These are phyloP conservation scores for Myotis planiceps DNA, from an alignment of 2,797 vertebrate species.

Conservation along the genomic window DNA sequence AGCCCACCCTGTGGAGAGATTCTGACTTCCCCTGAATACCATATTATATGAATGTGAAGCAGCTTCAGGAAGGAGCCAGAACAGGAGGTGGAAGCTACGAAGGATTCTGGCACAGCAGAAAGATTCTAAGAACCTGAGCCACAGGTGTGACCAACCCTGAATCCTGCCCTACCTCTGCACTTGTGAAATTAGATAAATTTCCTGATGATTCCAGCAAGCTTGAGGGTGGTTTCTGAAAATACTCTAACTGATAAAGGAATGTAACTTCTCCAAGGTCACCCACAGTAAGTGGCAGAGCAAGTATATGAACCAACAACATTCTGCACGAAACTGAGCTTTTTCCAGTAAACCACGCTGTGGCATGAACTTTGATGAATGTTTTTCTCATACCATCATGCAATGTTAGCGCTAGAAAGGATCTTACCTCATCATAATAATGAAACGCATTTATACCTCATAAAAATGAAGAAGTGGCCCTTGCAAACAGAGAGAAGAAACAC, in stretches of 20 bases:
- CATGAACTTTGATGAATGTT: neutral
- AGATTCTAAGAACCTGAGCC: neutral
- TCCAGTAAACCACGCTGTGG: neutral
- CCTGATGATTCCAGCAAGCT: constrained; percentile 4
- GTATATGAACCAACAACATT: neutral
- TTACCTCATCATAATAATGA: constrained; percentile 1
- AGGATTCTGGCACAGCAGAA: neutral
- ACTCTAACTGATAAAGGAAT: neutral
- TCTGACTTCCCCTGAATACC: neutral
- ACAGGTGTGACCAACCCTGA: neutral
- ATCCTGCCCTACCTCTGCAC: neutral
- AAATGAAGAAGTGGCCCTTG: constrained; percentile 23
- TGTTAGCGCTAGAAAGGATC: constrained; percentile 9
- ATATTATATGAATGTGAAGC: neutral
- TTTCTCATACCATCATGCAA: neutral
- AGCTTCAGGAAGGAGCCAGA: neutral
- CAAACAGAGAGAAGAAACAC: neutral
- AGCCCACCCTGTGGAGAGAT: neutral
- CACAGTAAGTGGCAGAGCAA: neutral
- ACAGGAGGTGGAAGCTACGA: neutral
- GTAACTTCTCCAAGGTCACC: constrained; percentile 1
- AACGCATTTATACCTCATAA: neutral
- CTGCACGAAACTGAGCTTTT: neutral
- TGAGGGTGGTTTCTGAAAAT: constrained; percentile 34
- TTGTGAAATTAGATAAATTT: neutral